Conservation (phyloP, 2,113 vertebrate species). For the Campylorhamphus procurvoides region DNA sequence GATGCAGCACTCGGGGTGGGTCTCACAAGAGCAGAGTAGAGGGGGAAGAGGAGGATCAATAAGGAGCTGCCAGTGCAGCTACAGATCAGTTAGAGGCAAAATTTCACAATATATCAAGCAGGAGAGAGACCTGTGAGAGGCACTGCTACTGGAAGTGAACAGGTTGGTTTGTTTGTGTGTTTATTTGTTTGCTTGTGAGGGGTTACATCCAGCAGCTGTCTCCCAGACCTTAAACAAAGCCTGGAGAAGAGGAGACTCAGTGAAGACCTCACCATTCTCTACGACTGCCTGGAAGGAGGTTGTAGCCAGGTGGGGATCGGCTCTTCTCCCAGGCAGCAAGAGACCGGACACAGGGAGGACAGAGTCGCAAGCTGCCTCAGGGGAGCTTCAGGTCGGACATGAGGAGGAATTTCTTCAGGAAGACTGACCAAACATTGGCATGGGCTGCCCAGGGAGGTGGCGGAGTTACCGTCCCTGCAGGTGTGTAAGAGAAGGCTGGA, state of each 20-base stretch:
- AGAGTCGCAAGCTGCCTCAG: background rate
- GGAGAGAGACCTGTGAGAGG: background rate
- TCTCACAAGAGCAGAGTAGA: background rate
- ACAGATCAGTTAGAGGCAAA: background rate
- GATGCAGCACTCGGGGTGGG: background rate
- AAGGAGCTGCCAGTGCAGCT: background rate
- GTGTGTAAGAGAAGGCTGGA: too few relatives aligned
- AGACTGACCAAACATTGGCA: too few relatives aligned
- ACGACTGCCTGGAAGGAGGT: background rate
- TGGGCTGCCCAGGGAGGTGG: background rate
- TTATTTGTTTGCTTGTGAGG: rapidly evolving
- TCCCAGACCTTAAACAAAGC: background rate
- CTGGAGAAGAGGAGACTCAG: background rate
- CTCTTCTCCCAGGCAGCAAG: background rate
- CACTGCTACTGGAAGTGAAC: background rate
- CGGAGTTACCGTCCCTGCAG: background rate
- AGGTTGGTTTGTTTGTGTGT: rapidly evolving
- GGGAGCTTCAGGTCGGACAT: background rate
- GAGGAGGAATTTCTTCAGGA: background rate
- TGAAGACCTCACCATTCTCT: background rate
- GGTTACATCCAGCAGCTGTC: background rate
- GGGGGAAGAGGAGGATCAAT: background rate
- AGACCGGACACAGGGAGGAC: background rate
- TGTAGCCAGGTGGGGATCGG: background rate
- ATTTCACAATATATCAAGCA: background rate